These are phyloP conservation scores for Spodoptera frugiperda DNA, from an alignment of 1,140 invertebrate genomes.

Conservation along the genomic window DNA sequence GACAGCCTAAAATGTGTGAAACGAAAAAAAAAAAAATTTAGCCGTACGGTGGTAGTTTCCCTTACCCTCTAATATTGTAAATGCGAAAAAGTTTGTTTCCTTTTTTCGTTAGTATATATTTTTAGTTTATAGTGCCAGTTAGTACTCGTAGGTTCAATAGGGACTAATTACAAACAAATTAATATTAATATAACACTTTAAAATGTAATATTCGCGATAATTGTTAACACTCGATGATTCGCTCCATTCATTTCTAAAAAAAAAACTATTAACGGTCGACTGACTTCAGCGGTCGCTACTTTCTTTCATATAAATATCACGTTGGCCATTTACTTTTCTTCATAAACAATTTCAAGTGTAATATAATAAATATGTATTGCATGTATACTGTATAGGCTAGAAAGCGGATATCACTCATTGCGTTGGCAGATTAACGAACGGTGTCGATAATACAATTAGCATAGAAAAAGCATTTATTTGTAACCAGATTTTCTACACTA, in stretches of 20 bases:
- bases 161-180: too few relatives aligned
- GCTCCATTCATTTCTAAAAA: conserved; percentile 24
- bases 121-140: too few relatives aligned
- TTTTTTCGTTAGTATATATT: too few relatives aligned
- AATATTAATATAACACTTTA: not conserved
- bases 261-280: conserved; percentile 20
- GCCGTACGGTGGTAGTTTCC: too few relatives aligned
- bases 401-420: not conserved
- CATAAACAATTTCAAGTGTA: conserved; percentile 16
- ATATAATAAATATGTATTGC: not conserved
- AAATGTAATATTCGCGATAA: conserved; percentile 2
- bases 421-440: too few relatives aligned
- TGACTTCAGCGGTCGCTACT: not conserved
- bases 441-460: too few relatives aligned
- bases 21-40: too few relatives aligned
- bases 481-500: not conserved
- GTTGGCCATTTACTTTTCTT: conserved; percentile 22
- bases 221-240: conserved; percentile 18
- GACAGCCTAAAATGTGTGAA: not conserved
- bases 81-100: too few relatives aligned
- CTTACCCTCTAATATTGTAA: not conserved
- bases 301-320: conserved; percentile 26
- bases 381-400: not conserved
- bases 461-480: too few relatives aligned
- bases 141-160: too few relatives aligned